phyloP scores from a whole-genome alignment of 2,113 vertebrate genomes.

The Microcebus griseorufus region DNA sequence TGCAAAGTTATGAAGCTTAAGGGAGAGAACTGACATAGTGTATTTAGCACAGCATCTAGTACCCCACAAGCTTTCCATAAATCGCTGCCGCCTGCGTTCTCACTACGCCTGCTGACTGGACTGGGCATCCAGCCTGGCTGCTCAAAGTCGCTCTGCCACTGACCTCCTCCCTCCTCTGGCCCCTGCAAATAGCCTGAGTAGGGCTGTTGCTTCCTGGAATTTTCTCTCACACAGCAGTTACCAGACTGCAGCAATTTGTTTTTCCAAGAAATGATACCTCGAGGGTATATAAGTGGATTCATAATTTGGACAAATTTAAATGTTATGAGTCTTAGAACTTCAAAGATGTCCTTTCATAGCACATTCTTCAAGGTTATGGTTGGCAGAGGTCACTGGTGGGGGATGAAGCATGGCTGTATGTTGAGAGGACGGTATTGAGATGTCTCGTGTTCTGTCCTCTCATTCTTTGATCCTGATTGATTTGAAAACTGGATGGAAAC shows the following conservation, averaged over 20 bases:
- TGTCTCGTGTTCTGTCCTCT: neutral
- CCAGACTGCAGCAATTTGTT: neutral
- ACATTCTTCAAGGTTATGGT: neutral
- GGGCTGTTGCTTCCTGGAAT: neutral
- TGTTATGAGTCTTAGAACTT: neutral
- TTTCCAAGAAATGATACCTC: neutral
- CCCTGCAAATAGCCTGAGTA: neutral
- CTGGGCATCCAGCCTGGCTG: too few species aligned
- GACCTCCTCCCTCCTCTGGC: neutral
- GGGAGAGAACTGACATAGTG: accelerated
- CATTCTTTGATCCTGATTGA: neutral
- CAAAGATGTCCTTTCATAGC: neutral
- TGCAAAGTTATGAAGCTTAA: neutral
- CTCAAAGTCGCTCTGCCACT: neutral
- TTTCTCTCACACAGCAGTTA: neutral
- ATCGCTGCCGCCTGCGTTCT: accelerated
- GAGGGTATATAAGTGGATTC: neutral
- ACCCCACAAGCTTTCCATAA: neutral
- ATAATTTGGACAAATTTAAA: neutral
- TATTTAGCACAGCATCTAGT: too few species aligned
- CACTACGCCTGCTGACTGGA: neutral
- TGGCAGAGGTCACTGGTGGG: neutral
- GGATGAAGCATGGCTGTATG: neutral
- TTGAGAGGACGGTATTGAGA: neutral
- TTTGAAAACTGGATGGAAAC: neutral